phyloP scores from a whole-genome alignment of 2,888 invertebrate genomes.

The Stenodema calcarata region DNA sequence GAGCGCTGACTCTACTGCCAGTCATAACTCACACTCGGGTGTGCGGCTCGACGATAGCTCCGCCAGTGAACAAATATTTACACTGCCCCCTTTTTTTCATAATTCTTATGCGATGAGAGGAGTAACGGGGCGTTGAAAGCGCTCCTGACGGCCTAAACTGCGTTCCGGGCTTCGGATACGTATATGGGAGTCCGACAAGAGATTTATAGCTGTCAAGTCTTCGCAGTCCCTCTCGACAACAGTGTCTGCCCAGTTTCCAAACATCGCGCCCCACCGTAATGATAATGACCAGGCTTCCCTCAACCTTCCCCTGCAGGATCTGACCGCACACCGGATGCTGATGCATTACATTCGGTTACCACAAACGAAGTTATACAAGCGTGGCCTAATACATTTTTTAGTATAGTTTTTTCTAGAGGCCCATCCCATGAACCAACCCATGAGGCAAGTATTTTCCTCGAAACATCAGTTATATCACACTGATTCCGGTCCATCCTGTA shows the following conservation, averaged over 20 bases:
- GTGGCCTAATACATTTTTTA: too few relatives aligned
- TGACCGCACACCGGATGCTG: background rate
- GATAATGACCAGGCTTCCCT: background rate
- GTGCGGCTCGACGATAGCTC: background rate
- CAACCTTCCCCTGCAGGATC: background rate
- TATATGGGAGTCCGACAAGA: background rate
- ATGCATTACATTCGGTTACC: background rate
- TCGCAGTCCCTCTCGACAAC: background rate
- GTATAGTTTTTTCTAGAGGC: too few relatives aligned
- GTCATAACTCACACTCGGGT: background rate
- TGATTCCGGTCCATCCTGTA: too few relatives aligned
- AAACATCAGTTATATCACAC: too few relatives aligned
- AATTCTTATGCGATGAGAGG: background rate
- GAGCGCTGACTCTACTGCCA: background rate
- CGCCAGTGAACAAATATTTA: slow-evolving; percentile 30
- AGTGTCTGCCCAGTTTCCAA: background rate
- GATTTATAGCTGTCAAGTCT: slow-evolving; percentile 16
- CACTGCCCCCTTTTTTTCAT: background rate
- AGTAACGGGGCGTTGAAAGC: slow-evolving; percentile 10
- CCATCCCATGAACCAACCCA: too few relatives aligned
- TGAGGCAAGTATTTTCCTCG: too few relatives aligned
- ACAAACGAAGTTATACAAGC: too few relatives aligned
- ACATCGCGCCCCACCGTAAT: background rate
- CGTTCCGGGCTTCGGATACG: background rate
- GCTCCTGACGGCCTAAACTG: background rate